Conservation (phyloP, 2,888 invertebrate species). For the Escarpia spicata region DNA sequence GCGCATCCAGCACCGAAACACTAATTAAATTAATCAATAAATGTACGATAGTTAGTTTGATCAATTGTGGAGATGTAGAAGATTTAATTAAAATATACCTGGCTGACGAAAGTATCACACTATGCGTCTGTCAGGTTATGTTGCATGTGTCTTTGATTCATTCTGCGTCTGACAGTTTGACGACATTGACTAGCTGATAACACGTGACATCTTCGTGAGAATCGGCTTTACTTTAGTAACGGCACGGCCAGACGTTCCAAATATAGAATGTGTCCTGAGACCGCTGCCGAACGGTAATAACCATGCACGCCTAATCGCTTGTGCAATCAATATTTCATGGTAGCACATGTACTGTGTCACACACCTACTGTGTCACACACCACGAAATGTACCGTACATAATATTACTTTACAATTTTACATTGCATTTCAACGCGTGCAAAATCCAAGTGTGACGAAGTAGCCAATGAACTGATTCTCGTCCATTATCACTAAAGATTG, state of each 20-base stretch:
- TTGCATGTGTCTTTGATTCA: neutral
- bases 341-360: neutral
- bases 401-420: no score
- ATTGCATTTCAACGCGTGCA: no score
- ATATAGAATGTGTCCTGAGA: neutral
- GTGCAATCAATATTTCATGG: neutral
- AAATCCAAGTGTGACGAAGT: no score
- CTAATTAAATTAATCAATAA: neutral
- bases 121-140: neutral
- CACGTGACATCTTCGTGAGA: neutral
- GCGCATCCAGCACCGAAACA: neutral
- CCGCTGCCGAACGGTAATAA: neutral
- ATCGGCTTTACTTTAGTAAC: neutral
- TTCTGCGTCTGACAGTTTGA: neutral
- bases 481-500: no score
- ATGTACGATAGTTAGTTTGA: neutral
- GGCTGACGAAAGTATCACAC: neutral
- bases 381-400: neutral
- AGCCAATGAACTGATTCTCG: no score
- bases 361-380: neutral
- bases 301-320: neutral
- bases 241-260: neutral
- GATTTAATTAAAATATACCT: neutral
- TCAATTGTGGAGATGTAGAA: neutral
- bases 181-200: neutral